Base-by-base conservation (phyloP, 2,797 vertebrate genomes). In the Falco peregrinus region DNA sequence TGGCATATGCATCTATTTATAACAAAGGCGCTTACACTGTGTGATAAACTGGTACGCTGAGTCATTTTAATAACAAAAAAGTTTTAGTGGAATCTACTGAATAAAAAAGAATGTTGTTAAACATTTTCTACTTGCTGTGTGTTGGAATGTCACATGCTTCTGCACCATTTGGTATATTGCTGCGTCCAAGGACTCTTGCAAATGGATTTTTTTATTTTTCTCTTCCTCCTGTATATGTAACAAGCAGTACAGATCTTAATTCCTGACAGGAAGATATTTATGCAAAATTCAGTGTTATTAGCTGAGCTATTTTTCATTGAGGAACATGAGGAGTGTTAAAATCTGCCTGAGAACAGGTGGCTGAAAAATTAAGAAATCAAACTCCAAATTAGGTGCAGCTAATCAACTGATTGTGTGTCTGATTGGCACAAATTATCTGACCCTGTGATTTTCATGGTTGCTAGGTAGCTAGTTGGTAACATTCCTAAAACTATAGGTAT, bases 321-420 rank as follows among this genome's bases (percentile, higher is more conserved):
- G 9, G 51, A 82, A 31, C 13, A 9, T 8, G n/a, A 43, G 26
- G 37, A 80, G 21, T 39, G 20, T 65, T 86, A 54, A 86, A 83
- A 85, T 10, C 35, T 57, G 25, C n/a, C 53, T 56, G 68, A 63
- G 47, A 91, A 69, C 59, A 91, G 69, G 76, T 86, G 69, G 69
- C 74, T 93, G 76, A 76, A 86, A 87, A 86, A 96, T 95, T 78
- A 93, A 88, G 85, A 93, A 88, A 79, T 91, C 73, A 88, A 95
- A 76, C 39, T 90, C 59, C 47, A 70, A 18, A 88, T 67, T 92
- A 96, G 86, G 88, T 88, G 43, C n/a, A 91, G 73, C 63, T 96
- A 95, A 95, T 96, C 69, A 93, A 78, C 59, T 90, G 60, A 78
- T 80, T 33, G 41, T 59, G 57, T 78, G 69, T 71, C 83, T 91